Base-by-base conservation (phyloP, 1,140 invertebrate species). In the Aleiodes sp. region DNA sequence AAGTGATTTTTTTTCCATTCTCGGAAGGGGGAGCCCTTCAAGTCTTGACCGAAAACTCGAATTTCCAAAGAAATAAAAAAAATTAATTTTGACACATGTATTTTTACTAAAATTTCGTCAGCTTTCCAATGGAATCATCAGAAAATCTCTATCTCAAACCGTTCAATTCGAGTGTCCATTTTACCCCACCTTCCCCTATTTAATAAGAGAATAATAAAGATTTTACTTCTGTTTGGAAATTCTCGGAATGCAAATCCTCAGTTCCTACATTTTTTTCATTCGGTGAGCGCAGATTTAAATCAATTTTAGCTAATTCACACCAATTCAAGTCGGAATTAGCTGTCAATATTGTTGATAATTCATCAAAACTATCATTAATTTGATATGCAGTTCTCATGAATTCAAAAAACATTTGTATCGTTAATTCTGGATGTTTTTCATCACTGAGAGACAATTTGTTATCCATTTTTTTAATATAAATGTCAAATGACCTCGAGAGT, bases 341-440 rank as follows among this genome's bases (percentile, higher is more conserved):
- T 0, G 86, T 82, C n/a, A 87, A 82, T 14, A 87, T 87, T 9
- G 87, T 86, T 12, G 88, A 86, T 26, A 89, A 82, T 19, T 86
- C 87, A 80, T 92, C 90, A 43, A 90, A 84, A 77, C 87, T 89
- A 43, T 90, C 89, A 66, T 90, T 84, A 56, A 89, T 84, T 82
- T 91, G 90, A 83, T 92, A 92, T 1, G 91, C 90, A 8, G 89
- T 91, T 78, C 89, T 88, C 86, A 93, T 89, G 80, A 92, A 92
- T 75, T 92, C 91, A 70, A 92, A 89, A 80, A 92, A 92, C 74
- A 91, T 88, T 82, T 89, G 89, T 19, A 92, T 88, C 0, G 90
- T 89, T 68, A 92, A 88, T 65, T 90, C 85, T 0, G 86, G 80
- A 73, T 81, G 84, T 65, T 79, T 84, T 78, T 80, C 74, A 71